phyloP scores from a whole-genome alignment of 2,113 vertebrate genomes.

The Nestor notabilis region DNA sequence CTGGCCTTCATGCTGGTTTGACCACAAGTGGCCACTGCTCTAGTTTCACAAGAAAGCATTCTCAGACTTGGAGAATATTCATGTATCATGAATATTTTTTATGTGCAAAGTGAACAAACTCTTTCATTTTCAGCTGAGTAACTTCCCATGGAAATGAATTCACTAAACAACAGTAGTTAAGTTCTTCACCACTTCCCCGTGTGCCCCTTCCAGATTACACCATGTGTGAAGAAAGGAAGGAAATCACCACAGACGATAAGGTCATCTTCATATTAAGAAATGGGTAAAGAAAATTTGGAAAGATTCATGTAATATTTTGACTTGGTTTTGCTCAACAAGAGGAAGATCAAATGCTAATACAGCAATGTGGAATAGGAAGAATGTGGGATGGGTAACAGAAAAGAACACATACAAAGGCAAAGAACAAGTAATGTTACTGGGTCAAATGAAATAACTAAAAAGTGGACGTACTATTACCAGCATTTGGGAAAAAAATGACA shows the following conservation, averaged over 20 bases:
- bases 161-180: neutral
- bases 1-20: neutral
- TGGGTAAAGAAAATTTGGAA: neutral
- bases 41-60: slow-evolving; percentile 29
- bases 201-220: neutral
- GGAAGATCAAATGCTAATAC: neutral
- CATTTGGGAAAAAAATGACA: neutral
- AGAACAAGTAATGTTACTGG: neutral
- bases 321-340: neutral
- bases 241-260: slow-evolving; percentile 28
- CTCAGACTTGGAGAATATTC: neutral
- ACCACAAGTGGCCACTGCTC: neutral
- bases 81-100: neutral
- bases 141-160: slow-evolving; percentile 32
- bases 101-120: slow-evolving; percentile 14
- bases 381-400: neutral
- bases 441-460: neutral
- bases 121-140: slow-evolving; percentile 25
- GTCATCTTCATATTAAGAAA: slow-evolving; percentile 35
- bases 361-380: neutral
- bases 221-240: slow-evolving; percentile 35
- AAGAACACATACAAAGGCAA: neutral
- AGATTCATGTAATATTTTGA: neutral
- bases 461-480: neutral
- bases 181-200: neutral